Conservation (phyloP, 2,797 vertebrate species). For the Scyliorhinus canicula region DNA sequence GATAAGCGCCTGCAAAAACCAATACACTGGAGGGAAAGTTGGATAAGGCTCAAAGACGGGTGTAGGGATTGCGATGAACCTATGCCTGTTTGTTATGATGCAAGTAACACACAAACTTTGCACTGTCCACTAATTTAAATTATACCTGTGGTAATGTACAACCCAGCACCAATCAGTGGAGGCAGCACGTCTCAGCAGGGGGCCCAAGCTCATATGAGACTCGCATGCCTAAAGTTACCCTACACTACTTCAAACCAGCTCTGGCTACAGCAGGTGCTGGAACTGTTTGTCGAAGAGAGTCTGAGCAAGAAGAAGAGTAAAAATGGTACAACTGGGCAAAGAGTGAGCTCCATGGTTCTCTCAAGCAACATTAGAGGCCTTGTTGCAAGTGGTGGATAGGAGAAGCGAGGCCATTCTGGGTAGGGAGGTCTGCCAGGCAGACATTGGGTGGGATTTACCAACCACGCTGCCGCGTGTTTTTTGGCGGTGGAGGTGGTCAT, state of each 20-base stretch:
- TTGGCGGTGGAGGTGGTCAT: too few species aligned
- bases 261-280: background rate
- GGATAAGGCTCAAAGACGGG: background rate
- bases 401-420: too few species aligned
- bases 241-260: background rate
- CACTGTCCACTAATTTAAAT: background rate
- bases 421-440: too few species aligned
- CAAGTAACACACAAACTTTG: background rate
- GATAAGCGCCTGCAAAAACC: background rate
- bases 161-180: background rate
- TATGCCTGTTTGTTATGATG: background rate
- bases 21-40: background rate
- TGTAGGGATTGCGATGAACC: background rate
- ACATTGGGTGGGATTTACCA: too few species aligned
- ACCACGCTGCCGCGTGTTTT: too few species aligned
- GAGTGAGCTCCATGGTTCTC: too few species aligned
- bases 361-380: too few species aligned
- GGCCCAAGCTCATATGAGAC: background rate
- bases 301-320: background rate
- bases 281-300: background rate
- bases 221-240: background rate
- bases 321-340: background rate
- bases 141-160: background rate
- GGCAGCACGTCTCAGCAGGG: background rate
- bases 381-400: too few species aligned